These are phyloP conservation scores for Merluccius polli DNA, from an alignment of 2,797 vertebrate species.

Conservation along the genomic window DNA sequence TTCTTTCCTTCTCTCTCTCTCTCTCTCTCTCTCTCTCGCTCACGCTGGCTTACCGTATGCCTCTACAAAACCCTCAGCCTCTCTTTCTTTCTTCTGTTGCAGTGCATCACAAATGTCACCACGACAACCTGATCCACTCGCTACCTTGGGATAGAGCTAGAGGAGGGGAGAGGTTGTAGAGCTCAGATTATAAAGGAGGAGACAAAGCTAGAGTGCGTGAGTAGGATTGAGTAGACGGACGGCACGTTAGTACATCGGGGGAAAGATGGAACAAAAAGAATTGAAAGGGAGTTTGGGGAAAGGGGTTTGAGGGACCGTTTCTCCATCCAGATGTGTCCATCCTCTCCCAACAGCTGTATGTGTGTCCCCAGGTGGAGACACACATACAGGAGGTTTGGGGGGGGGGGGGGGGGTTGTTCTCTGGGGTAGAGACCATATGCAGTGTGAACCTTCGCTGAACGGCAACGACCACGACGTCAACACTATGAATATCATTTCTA, in stretches of 20 bases:
- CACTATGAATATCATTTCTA: slow-evolving; percentile 6
- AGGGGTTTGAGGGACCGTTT: background rate
- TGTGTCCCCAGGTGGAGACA: background rate
- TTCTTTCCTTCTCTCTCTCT: background rate
- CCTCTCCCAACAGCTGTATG: slow-evolving; percentile 7
- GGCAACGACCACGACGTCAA: background rate
- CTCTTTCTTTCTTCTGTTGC: background rate
- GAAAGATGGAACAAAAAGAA: background rate
- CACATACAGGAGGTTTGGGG: no score
- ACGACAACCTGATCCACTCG: background rate
- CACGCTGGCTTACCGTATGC: background rate
- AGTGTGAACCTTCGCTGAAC: background rate
- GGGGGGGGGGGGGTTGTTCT: background rate
- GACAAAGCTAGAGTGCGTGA: no score
- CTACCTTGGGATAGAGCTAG: background rate
- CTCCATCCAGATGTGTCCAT: slow-evolving; percentile 7
- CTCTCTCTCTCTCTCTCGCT: background rate
- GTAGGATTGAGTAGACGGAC: no score
- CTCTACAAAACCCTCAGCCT: background rate
- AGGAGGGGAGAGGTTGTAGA: background rate
- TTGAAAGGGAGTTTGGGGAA: background rate
- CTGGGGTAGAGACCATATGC: background rate
- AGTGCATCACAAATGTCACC: background rate
- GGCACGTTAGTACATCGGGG: background rate
- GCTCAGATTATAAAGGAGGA: background rate